Evolutionary conservation across 1,140 invertebrate species (phyloP), one percentile per base, ranked within the genome.

Genomic region (Anadara kagoshimensis): DNA sequence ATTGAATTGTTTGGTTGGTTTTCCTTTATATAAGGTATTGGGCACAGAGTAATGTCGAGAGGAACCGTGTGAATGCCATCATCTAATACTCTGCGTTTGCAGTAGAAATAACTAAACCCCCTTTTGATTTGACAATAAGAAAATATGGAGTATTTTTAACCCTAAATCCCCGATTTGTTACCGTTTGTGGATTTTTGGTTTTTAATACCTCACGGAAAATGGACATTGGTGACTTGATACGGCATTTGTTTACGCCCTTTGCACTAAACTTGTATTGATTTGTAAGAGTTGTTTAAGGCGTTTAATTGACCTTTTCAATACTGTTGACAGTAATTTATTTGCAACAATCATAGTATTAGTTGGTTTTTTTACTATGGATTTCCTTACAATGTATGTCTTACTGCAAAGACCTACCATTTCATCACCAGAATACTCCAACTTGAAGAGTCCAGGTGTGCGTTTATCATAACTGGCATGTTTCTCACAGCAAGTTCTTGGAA

Each of bases 381-480:
- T 69, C 8, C 44, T 26, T 8, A 75, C 73, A 43, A 75, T 75
- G 51, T 71, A 71, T 12, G 64, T 67, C 22, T 76, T 76, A 1
- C 18, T 26, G 36, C 59, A 64, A 24, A 75, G 59, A 0, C 49
- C 58, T 1, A 71, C 45, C 41, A 71, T 64, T 14, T 22, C 69
- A 16, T 71, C 69, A 8, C 69, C 69, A 5, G 56, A 36, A 20
- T 54, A 71, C 51, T 58, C 61, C 2, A 49, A 7, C 65, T 58
- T 72, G 24, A 65, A 72, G 1, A 72, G 20, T 57, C 53, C 62
- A 12, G 45, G 63, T 16, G 62, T 72, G 12, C 63, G 57, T 41
- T 47, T 64, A 20, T 65, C 56, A 43, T 47, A 58, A 36, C 57
- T 62, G 14, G 24, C 29, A 26, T 70, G 62, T 16, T 44, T 51